Base-by-base conservation (phyloP, 2,113 vertebrate species). In the Psittacula cyanocephala region DNA sequence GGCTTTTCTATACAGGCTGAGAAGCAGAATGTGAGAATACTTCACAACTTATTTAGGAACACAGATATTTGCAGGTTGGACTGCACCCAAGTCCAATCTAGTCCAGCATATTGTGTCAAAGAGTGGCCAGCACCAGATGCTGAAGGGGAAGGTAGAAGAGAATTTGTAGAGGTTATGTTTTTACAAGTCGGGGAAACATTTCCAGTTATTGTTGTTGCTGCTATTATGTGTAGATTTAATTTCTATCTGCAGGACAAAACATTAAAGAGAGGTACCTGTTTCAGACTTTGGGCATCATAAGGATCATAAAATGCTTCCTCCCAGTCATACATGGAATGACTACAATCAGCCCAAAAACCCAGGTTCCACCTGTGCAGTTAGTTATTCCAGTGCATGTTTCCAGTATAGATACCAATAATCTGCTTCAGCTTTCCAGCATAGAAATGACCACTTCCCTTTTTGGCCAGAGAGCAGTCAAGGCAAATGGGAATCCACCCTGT, bases 21-120 rank as follows among this genome's bases (percentile, higher is more conserved):
- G 64, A 75, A 85, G 57, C 81, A 92, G 77, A 93, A 90, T 71
- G 86, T 91, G 87, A 92, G 71, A 82, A 69, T 77, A 76, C n/a
- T 90, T 84, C 76, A 59, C 60, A 77, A 39, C 10, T 88, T 86
- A 28, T 94, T 92, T 93, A 86, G 57, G 69, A 71, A 23, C 60
- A 71, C 13, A 77, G 79, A 57, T 46, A 39, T 79, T 76, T 88
- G 17, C 29, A 89, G 57, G 20, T 37, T 87, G 81, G 83, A 65
- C 63, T 53, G 59, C 28, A 82, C 47, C 52, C 95, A 81, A 95
- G 17, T 29, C 57, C 57, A 43, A 69, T 93, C 80, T 62, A 64
- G 24, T 41, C 31, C 62, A 81, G 44, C 13, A 55, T 65, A 52
- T 81, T 90, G 27, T 90, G 62, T 87, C 70, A 82, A 49, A 80